These are phyloP conservation scores for Amblyornis subalaris DNA, from an alignment of 2,113 vertebrate genomes.

Conservation along the genomic window DNA sequence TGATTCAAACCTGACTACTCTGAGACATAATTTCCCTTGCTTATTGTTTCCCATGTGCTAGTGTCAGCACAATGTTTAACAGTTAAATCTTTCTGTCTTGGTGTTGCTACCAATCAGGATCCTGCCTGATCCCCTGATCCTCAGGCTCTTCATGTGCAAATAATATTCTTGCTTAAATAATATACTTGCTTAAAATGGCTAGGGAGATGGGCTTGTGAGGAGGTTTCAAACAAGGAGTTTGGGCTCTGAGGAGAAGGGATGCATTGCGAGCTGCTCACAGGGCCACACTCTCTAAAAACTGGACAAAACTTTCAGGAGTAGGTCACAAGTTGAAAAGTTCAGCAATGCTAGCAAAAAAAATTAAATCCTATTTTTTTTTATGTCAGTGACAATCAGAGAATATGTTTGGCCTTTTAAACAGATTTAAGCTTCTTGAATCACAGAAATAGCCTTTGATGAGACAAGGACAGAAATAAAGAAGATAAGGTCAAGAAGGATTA, in stretches of 20 bases:
- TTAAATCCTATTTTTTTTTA: neutral
- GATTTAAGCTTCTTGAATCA: neutral
- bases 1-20: too few species aligned
- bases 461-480: neutral
- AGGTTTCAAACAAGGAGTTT: neutral
- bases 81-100: neutral
- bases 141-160: neutral
- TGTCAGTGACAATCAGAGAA: neutral
- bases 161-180: neutral
- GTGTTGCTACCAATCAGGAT: neutral
- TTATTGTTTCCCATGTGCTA: neutral
- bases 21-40: neutral
- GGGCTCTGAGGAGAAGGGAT: neutral
- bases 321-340: neutral
- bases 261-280: neutral
- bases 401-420: neutral
- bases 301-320: neutral
- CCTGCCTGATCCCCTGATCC: neutral
- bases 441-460: neutral
- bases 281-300: accelerated
- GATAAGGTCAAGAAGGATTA: neutral
- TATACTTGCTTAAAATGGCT: neutral
- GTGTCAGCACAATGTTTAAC: neutral
- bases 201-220: neutral
- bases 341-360: neutral